A percentile compares a stretch with the other conserved stretches of the same genome.
phyloP scores from a whole-genome alignment of 2,113 vertebrate species.

The Zosterops japonicus region DNA sequence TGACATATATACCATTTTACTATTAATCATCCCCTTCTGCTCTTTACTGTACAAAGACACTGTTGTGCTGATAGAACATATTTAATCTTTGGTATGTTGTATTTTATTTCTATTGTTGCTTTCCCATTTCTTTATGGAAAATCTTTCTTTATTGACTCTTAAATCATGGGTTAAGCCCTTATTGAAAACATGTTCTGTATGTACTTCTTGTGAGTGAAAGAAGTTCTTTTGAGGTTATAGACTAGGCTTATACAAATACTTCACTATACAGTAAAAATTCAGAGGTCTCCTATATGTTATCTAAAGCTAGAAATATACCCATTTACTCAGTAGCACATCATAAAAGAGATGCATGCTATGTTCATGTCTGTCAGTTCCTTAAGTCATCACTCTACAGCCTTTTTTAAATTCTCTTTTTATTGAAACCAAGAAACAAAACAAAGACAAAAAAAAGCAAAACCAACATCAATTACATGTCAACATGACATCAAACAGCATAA shows the following conservation, averaged over 20 bases:
- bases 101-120: conserved; percentile 55
- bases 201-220: conserved; percentile 17
- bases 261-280: conserved; percentile 18
- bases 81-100: conserved; percentile 32
- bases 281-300: conserved; percentile 69
- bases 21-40: conserved; percentile 43
- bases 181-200: conserved; percentile 50
- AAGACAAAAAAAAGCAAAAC: conserved; percentile 67
- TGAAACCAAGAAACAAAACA: conserved; percentile 73
- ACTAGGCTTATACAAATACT: conserved; percentile 42
- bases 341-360: conserved; percentile 72
- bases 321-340: conserved; percentile 73
- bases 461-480: conserved; percentile 71
- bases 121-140: conserved; percentile 54
- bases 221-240: conserved; percentile 46
- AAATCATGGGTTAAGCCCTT: conserved; percentile 54
- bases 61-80: conserved; percentile 40
- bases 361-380: conserved; percentile 70
- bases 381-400: conserved; percentile 70
- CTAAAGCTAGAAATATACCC: conserved; percentile 70
- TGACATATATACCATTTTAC: conserved; percentile 23
- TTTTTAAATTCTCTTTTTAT: conserved; percentile 72
- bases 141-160: conserved; percentile 53
- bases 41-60: conserved; percentile 24
- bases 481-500: conserved; percentile 75